Base-by-base conservation (phyloP, 2,797 vertebrate species). In the Microtus agrestis region DNA sequence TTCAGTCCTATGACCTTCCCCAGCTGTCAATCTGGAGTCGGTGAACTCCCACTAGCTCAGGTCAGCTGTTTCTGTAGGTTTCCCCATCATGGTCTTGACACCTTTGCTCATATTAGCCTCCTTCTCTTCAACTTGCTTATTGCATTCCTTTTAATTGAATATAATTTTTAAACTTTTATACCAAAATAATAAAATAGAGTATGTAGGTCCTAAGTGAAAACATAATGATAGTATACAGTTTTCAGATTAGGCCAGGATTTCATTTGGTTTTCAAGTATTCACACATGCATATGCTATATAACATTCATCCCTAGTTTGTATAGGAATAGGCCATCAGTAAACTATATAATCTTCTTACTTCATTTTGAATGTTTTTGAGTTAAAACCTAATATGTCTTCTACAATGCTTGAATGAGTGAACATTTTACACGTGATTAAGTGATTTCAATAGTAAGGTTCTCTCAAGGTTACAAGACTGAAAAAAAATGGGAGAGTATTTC, bases 401-500 rank as follows among this genome's bases (percentile, higher is more conserved):
- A 87, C 34, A 87, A 23, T 63, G 21, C 21, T 69, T 69, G 21
- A 69, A 69, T 46, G 12, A 51, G 48, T 69, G 63, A 86, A 21
- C 3, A 73, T 56, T 87, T 73, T 56, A 40, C 5, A 21, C n/a
- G 73, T 73, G n/a, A 73, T 73, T 56, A 85, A 71, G 56, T n/a
- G 31, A 6, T 51, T 91, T 92, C 40, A 77, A 81, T 65, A 61
- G 19, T 27, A 87, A 93, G 29, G 6, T 19, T 91, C 15, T 79
- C 77, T 88, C 73, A 94, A 94, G 48, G 23, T 95, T 88, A 77
- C 43, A 56, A 51, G 54, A 94, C 87, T 80, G 11, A n/a, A 93
- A 96, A 94, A 56, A 82, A 17, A 12, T 17, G 6, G 7, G 8
- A 89, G 93, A 79, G 1, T 9, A 9, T 74, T 37, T 82, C 56